Percentiles rank a stretch among this genome's conserved stretches.
phyloP scores from a whole-genome alignment of 2,888 invertebrate species.

The Liposcelis brunnea region DNA sequence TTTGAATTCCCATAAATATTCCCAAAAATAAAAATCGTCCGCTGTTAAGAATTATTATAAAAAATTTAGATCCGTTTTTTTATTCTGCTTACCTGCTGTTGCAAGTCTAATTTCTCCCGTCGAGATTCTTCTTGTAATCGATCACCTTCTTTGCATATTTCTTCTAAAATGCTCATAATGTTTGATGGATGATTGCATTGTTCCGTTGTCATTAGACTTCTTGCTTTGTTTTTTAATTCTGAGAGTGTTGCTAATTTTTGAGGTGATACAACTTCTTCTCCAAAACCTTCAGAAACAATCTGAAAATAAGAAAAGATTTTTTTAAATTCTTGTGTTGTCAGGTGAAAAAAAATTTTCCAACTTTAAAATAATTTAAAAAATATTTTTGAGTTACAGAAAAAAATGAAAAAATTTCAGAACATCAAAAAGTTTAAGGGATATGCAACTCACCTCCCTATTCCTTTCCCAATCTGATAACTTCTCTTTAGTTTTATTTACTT shows the following conservation, averaged over 20 bases:
- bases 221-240: constrained; percentile 21
- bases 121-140: constrained; percentile 44
- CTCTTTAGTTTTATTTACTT: constrained; percentile 28
- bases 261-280: constrained; percentile 6
- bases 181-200: too few species aligned
- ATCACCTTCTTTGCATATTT: constrained; percentile 38
- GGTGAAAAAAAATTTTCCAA: neutral
- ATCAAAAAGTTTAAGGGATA: too few species aligned
- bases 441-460: constrained; percentile 33
- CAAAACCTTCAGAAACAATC: constrained; percentile 5
- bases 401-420: constrained; percentile 14
- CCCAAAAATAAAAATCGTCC: neutral
- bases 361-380: constrained; percentile 3
- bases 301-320: constrained; percentile 2
- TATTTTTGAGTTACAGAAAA: too few species aligned
- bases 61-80: neutral
- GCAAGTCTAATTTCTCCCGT: constrained; percentile 51
- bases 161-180: constrained; percentile 39
- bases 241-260: constrained; percentile 7
- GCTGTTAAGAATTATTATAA: neutral
- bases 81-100: constrained; percentile 43
- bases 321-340: too few species aligned
- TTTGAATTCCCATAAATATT: neutral
- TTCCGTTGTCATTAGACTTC: constrained; percentile 24
- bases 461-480: constrained; percentile 27